Evolutionary conservation across 2,113 vertebrate species (phyloP), one percentile per base, ranked within the genome.

Genomic region (Scopus umbretta): DNA sequence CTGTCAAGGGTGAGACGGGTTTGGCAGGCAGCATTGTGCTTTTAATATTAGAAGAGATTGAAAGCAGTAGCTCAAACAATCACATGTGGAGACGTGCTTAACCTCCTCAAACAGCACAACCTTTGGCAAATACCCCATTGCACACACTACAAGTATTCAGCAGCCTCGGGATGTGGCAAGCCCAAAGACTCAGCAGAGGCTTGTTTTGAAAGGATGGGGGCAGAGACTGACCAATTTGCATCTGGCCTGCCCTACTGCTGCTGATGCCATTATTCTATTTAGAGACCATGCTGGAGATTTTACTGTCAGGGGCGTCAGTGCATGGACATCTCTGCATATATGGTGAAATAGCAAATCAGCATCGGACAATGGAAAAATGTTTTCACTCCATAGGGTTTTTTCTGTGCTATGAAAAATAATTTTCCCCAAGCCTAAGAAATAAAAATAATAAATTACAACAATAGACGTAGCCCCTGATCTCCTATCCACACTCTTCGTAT

Each of bases 1-100:
- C 6, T 23, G 20, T 13, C 0, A 1, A 30, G 61, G 25, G 7
- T 2, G 13, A 29, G 16, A 5, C 4, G 7, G 16, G 27, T 4
- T 21, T 53, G 22, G 27, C 53, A 82, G 56, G 36, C 70, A 92
- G 68, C 16, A 38, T 66, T 25, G 11, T 9, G 10, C 7, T 78
- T 85, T 61, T 83, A 38, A 17, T 62, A 13, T 26, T 17, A 27
- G 43, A 70, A 30, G 9, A 34, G 16, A 45, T 4, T 62, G 66
- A 50, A 81, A 78, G 29, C 4, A 32, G 21, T 6, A 42, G 10
- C 55, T 81, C 29, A 71, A 36, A n/a, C 26, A 62, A 55, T 30
- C 17, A 7, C 62, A 56, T 0, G 0, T 17, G 59, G 61, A 40
- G 36, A 36, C 7, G 21, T 30, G n/a, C 36, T 78, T 23, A 11